Conservation (phyloP, 2,888 invertebrate species). For the Chrysolina haemoptera region DNA sequence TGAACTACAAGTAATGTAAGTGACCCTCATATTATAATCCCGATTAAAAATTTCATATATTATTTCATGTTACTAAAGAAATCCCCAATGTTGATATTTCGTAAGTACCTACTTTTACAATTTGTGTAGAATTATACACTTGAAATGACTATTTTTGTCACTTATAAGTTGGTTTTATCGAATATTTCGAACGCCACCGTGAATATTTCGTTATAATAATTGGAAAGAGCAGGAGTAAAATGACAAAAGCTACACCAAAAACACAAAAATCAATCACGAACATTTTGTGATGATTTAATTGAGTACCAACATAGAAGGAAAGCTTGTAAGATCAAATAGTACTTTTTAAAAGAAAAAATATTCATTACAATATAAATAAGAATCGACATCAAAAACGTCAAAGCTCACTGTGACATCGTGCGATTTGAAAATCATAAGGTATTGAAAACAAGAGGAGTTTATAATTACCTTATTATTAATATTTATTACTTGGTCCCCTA, state of each 20-base stretch:
- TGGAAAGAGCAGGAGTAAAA: not conserved
- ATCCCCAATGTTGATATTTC: no score
- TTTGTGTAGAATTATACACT: no score
- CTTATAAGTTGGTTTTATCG: no score
- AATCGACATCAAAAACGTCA: constrained; percentile 17
- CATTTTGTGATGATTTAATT: not conserved
- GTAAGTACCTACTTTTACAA: no score
- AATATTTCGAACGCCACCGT: not conserved
- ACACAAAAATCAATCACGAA: not conserved
- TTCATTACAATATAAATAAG: not conserved
- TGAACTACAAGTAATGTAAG: no score
- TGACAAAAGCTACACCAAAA: constrained; percentile 24
- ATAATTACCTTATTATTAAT: constrained; percentile 61
- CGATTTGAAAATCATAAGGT: constrained; percentile 2
- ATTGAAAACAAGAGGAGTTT: not conserved
- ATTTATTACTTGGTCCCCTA: constrained; percentile 71
- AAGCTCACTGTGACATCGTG: constrained; percentile 22
- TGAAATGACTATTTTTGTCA: no score
- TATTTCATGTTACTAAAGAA: no score
- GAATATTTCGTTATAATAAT: no score
- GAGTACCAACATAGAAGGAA: not conserved
- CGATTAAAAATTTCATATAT: no score
- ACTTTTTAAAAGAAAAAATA: constrained; percentile 7
- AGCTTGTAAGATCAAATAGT: not conserved
- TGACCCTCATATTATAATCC: no score